These are phyloP conservation scores for Eilema caniola DNA, from an alignment of 2,888 invertebrate genomes.

Conservation along the genomic window DNA sequence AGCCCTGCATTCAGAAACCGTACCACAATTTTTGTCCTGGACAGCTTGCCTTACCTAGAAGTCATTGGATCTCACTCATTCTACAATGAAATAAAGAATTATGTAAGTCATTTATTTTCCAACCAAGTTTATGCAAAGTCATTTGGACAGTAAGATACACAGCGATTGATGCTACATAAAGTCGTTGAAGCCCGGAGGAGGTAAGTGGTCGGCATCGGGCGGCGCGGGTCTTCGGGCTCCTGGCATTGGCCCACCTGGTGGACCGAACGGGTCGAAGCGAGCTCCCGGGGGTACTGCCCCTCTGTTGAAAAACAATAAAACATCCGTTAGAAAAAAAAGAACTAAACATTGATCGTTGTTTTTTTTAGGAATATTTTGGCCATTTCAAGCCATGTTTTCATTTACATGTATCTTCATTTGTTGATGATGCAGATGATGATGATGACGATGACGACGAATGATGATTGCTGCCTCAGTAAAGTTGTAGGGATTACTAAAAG, in stretches of 20 bases:
- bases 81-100: neutral
- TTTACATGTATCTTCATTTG: too few species aligned
- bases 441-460: too few species aligned
- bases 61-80: neutral
- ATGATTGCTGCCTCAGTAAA: too few species aligned
- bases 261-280: constrained; percentile 93
- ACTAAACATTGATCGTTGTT: neutral
- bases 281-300: constrained; percentile 91
- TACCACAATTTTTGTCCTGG: too few species aligned
- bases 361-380: too few species aligned
- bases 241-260: constrained; percentile 87
- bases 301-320: constrained; percentile 66
- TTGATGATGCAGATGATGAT: too few species aligned
- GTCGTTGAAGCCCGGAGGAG: constrained; percentile 91
- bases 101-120: constrained; percentile 16
- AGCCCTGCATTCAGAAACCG: too few species aligned
- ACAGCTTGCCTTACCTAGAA: too few species aligned
- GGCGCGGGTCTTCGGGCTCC: constrained; percentile 74
- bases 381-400: too few species aligned
- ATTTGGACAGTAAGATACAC: constrained; percentile 31
- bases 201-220: constrained; percentile 91
- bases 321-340: neutral
- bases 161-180: constrained; percentile 86
- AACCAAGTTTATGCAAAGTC: constrained; percentile 44
- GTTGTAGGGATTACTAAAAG: too few species aligned